Evolutionary conservation across 2,113 vertebrate genomes (phyloP).

Genomic region (Hystrix cristata): DNA sequence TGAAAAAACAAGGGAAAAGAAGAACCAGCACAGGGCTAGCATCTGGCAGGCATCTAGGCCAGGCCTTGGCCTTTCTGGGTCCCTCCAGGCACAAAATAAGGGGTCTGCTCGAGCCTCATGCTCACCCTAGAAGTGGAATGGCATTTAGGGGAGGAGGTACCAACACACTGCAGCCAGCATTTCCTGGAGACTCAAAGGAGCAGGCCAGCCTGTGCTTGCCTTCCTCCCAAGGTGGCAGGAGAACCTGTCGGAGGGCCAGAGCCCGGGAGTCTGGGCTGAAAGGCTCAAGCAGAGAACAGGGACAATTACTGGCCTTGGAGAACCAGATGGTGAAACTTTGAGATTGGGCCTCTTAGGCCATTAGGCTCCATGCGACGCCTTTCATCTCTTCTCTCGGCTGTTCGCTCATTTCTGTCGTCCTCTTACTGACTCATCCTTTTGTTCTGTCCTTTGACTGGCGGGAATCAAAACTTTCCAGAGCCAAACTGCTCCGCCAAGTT

Average conservation of each 20-base stretch:
- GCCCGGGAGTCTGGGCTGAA: conserved; percentile 35
- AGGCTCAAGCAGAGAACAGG: conserved; percentile 30
- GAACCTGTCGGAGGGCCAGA: neutral
- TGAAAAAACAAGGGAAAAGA: neutral
- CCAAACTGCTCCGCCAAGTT: neutral
- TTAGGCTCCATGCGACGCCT: neutral
- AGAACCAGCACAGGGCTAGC: neutral
- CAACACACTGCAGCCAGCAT: neutral
- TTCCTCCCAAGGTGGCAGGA: neutral
- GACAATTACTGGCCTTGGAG: conserved; percentile 61
- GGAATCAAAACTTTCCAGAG: neutral
- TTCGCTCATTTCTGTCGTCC: neutral
- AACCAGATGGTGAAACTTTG: neutral
- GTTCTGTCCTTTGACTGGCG: conserved; percentile 45
- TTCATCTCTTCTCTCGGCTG: conserved; percentile 62
- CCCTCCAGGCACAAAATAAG: neutral
- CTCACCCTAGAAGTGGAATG: neutral
- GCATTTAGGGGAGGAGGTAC: neutral
- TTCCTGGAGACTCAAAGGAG: neutral
- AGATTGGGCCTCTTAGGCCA: conserved; percentile 56
- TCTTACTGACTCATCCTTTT: conserved; percentile 73
- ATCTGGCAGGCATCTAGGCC: neutral
- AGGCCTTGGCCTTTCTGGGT: neutral
- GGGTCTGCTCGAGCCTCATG: neutral
- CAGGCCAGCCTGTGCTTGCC: neutral